Evolutionary conservation across 2,888 invertebrate species (phyloP).

Genomic region (Harpalus rubripes): DNA sequence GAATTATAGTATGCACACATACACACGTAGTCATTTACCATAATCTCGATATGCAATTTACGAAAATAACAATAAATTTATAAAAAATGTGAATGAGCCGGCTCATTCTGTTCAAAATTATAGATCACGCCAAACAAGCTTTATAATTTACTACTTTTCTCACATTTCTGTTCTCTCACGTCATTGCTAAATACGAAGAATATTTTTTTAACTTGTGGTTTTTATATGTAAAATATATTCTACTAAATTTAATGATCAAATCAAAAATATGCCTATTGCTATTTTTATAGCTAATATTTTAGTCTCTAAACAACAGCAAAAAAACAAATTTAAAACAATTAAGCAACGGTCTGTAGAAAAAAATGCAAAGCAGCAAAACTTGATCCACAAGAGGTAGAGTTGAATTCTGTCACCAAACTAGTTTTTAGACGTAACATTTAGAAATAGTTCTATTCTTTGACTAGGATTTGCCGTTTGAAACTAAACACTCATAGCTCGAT

Average conservation of each 20-base stretch:
- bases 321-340: conserved; percentile 46
- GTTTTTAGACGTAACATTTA: conserved; percentile 44
- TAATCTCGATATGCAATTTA: no score
- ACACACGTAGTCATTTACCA: no score
- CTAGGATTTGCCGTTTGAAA: not conserved
- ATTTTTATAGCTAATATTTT: conserved; percentile 44
- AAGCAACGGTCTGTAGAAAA: conserved; percentile 6
- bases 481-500: not conserved
- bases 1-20: no score
- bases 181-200: no score
- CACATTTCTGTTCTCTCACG: no score
- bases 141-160: no score
- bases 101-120: no score
- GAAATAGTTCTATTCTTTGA: conserved; percentile 17
- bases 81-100: no score
- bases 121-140: no score
- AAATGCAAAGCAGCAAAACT: conserved; percentile 47
- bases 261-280: conserved; percentile 28
- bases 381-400: conserved; percentile 9
- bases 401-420: conserved; percentile 39
- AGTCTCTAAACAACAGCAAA: conserved; percentile 4
- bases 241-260: not conserved
- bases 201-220: no score
- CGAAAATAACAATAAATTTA: no score
- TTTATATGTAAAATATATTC: not conserved